These are phyloP conservation scores for Melipona beecheii DNA, from an alignment of 2,888 invertebrate genomes.

Conservation along the genomic window DNA sequence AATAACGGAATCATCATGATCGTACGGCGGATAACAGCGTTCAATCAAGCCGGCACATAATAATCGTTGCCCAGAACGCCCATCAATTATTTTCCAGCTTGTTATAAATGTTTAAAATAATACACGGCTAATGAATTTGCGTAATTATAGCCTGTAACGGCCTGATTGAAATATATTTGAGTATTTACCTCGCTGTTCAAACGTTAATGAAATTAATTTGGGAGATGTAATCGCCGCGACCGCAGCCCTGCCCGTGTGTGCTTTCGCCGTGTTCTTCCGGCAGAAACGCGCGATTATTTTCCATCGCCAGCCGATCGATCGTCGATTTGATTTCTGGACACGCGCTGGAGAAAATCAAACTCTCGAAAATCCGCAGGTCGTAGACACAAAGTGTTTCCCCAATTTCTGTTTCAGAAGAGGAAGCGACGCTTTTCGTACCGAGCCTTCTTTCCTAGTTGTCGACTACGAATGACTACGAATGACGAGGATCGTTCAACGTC, in stretches of 20 bases:
- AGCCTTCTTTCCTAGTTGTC: background rate
- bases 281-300: slow-evolving; percentile 16
- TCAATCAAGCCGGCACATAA: slow-evolving; percentile 40
- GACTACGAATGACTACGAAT: background rate
- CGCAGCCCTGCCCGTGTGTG: slow-evolving; percentile 15
- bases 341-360: background rate
- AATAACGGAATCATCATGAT: background rate
- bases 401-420: background rate
- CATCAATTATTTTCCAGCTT: slow-evolving; percentile 48
- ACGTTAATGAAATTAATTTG: slow-evolving; percentile 55
- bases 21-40: background rate
- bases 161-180: slow-evolving; percentile 50
- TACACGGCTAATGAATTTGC: slow-evolving; percentile 43
- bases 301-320: background rate
- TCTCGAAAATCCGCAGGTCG: background rate
- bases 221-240: slow-evolving; percentile 34
- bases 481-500: background rate
- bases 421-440: background rate
- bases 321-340: slow-evolving; percentile 7
- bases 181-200: slow-evolving; percentile 39
- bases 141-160: slow-evolving; percentile 42
- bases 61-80: slow-evolving; percentile 33
- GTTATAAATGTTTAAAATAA: slow-evolving; percentile 52
- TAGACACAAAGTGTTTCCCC: background rate
- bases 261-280: slow-evolving; percentile 29